These are phyloP conservation scores for Stratiomys singularior DNA, from an alignment of 2,888 invertebrate genomes.

Conservation along the genomic window DNA sequence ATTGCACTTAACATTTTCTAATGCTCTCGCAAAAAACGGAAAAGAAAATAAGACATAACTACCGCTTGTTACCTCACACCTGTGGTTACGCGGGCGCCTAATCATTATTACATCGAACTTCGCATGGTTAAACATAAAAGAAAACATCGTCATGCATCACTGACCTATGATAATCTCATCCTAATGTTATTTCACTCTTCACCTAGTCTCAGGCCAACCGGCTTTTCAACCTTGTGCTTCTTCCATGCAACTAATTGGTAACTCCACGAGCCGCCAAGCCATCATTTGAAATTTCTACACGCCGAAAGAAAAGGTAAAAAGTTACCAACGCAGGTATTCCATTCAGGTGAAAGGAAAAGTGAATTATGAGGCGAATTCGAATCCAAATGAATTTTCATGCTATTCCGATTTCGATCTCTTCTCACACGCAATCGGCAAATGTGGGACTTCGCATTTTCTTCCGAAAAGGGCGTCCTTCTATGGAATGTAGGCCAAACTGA, in stretches of 20 bases:
- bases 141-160: not conserved
- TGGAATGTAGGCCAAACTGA: too few species aligned
- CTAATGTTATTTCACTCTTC: not conserved
- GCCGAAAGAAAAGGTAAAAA: too few species aligned
- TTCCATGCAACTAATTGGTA: not conserved
- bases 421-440: too few species aligned
- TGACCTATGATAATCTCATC: not conserved
- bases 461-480: too few species aligned
- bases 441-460: too few species aligned
- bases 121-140: not conserved
- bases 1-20: too few species aligned
- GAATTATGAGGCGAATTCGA: not conserved
- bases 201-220: constrained; percentile 34
- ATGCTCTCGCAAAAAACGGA: too few species aligned
- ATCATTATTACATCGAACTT: not conserved
- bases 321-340: not conserved
- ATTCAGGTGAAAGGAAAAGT: constrained; percentile 1
- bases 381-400: too few species aligned
- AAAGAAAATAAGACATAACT: not conserved
- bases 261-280: not conserved
- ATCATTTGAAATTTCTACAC: not conserved
- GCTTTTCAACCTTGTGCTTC: constrained; percentile 38
- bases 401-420: too few species aligned
- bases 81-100: not conserved
- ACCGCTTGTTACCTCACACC: not conserved